phyloP scores from a whole-genome alignment of 1,140 invertebrate species.

The Sitodiplosis mosellana region DNA sequence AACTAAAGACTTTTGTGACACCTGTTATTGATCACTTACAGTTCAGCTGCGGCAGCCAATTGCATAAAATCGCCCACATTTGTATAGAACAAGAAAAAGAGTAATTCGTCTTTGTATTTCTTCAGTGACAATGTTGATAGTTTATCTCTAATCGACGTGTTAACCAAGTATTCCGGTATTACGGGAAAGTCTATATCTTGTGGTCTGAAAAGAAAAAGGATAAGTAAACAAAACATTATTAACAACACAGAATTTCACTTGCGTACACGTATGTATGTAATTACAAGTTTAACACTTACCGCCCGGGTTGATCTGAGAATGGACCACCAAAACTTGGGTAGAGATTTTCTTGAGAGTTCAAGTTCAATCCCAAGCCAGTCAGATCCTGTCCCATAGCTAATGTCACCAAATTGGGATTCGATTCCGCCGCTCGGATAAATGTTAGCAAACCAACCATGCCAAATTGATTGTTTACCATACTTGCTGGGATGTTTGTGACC shows the following conservation, averaged over 20 bases:
- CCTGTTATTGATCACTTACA: constrained; percentile 77
- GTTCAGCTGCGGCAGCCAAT: constrained; percentile 83
- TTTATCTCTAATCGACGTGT: constrained; percentile 78
- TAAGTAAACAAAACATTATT: not conserved
- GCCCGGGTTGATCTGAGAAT: constrained; percentile 91
- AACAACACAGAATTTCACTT: not conserved
- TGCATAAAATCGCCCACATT: constrained; percentile 96
- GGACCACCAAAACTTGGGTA: constrained; percentile 96
- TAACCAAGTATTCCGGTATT: constrained; percentile 96
- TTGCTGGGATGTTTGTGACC: constrained; percentile 93
- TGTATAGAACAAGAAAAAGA: constrained; percentile 99
- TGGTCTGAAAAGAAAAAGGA: constrained; percentile 36
- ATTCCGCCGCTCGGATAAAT: constrained; percentile 93
- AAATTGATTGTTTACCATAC: constrained; percentile 98
- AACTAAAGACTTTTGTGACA: not conserved
- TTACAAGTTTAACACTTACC: constrained; percentile 18
- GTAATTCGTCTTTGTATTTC: constrained; percentile 94
- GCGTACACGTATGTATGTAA: not conserved
- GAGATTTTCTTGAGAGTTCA: constrained; percentile 92
- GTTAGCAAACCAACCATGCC: constrained; percentile 95
- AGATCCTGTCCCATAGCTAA: constrained; percentile 92
- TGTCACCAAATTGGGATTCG: constrained; percentile 86
- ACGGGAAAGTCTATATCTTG: constrained; percentile 99
- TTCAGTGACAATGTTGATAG: constrained; percentile 86
- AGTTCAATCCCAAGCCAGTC: constrained; percentile 90